Evolutionary conservation across 2,113 vertebrate genomes (phyloP).

Genomic region (Alectura lathami): DNA sequence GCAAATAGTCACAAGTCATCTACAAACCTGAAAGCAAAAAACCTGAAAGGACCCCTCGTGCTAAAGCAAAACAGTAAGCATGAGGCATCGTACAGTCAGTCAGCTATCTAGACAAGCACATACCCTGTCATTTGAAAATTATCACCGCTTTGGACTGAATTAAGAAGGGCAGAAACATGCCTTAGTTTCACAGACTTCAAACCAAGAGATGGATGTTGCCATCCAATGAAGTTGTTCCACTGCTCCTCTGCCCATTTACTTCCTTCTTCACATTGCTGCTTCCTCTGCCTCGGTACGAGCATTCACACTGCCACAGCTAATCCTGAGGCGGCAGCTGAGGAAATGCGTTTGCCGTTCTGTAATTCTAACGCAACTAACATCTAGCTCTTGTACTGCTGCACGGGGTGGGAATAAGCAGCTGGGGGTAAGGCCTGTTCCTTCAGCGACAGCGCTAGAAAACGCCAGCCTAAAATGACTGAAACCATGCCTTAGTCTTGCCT

Average conservation of each 20-base stretch:
- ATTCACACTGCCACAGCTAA: not conserved
- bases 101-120: not conserved
- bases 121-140: not conserved
- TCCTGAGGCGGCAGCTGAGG: not conserved
- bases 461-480: not conserved
- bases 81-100: not conserved
- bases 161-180: not conserved
- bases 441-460: not conserved
- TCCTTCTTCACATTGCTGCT: not conserved
- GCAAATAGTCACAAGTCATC: not conserved
- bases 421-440: not conserved
- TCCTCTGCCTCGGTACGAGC: not conserved
- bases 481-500: not conserved
- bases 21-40: not conserved
- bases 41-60: not conserved
- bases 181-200: not conserved
- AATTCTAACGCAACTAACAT: not conserved
- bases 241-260: not conserved
- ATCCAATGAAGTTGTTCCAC: not conserved
- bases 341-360: not conserved
- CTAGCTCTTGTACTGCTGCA: not conserved
- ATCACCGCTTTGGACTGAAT: not conserved
- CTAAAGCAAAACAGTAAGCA: not conserved
- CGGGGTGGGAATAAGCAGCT: fast-evolving
- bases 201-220: not conserved